Evolutionary conservation across 2,888 invertebrate species (phyloP).

Genomic region (Amaurobius ferox): DNA sequence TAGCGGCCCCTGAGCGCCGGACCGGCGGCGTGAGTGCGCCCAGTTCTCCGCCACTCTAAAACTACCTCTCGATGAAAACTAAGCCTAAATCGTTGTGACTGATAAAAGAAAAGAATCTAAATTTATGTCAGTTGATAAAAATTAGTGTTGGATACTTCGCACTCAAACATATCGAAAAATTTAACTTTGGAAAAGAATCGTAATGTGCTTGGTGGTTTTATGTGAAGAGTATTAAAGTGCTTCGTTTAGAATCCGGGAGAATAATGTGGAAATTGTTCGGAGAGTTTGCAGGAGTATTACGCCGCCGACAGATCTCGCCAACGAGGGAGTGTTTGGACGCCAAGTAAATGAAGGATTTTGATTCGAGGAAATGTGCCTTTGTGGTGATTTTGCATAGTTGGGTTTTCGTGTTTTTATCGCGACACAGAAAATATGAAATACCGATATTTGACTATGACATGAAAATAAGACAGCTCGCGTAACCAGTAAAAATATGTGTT

Average conservation of each 20-base stretch:
- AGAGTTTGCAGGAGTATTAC: background rate
- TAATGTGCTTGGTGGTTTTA: too few relatives aligned
- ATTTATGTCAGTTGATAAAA: background rate
- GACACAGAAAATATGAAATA: too few relatives aligned
- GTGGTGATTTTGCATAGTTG: too few relatives aligned
- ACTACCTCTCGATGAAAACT: background rate
- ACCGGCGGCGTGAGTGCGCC: slow-evolving; percentile 13
- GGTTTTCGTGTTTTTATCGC: too few relatives aligned
- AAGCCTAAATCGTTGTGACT: slow-evolving; percentile 16
- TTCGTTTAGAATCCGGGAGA: background rate
- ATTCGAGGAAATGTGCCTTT: too few relatives aligned
- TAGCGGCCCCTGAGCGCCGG: slow-evolving; percentile 15
- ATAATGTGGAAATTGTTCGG: background rate
- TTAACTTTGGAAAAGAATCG: background rate
- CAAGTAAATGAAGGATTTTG: background rate
- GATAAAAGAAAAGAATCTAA: background rate
- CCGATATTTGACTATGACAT: too few relatives aligned
- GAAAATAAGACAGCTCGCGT: too few relatives aligned
- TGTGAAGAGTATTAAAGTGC: background rate
- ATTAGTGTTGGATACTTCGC: background rate
- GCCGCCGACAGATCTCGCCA: background rate
- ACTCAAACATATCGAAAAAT: background rate
- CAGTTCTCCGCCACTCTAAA: slow-evolving; percentile 19
- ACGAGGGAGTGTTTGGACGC: background rate
- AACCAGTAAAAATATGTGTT: too few relatives aligned